phyloP scores from a whole-genome alignment of 1,140 invertebrate genomes.

The Gryon sp. region DNA sequence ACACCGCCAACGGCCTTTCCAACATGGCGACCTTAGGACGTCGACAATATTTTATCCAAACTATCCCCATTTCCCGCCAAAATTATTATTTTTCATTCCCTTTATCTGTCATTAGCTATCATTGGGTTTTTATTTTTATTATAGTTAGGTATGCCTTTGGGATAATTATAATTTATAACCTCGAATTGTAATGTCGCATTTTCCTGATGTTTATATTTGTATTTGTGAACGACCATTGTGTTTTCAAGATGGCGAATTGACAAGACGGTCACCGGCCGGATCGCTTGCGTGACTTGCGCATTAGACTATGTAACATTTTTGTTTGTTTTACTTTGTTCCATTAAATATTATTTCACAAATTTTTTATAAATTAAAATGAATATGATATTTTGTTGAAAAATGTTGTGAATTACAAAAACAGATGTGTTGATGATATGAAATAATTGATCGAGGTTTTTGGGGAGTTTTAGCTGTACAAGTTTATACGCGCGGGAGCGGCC shows the following conservation, averaged over 20 bases:
- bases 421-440: background rate
- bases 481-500: constrained; percentile 79
- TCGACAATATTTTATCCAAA: background rate
- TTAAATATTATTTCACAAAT: no score
- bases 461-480: constrained; percentile 34
- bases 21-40: constrained; percentile 38
- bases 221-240: constrained; percentile 43
- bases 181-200: no score
- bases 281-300: constrained; percentile 60
- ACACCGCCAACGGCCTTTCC: constrained; percentile 7
- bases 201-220: constrained; percentile 55
- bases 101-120: no score
- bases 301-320: background rate
- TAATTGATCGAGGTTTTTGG: background rate
- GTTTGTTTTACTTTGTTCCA: constrained; percentile 14
- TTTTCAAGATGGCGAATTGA: constrained; percentile 77
- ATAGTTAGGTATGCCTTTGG: no score
- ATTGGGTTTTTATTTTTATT: no score
- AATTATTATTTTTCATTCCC: no score
- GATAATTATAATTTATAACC: no score
- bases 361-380: no score
- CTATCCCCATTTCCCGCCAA: background rate
- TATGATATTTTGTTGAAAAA: no score
- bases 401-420: no score
- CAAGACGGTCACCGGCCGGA: constrained; percentile 78